These are phyloP conservation scores for Nanorana parkeri DNA, from an alignment of 2,113 vertebrate species.

Conservation along the genomic window DNA sequence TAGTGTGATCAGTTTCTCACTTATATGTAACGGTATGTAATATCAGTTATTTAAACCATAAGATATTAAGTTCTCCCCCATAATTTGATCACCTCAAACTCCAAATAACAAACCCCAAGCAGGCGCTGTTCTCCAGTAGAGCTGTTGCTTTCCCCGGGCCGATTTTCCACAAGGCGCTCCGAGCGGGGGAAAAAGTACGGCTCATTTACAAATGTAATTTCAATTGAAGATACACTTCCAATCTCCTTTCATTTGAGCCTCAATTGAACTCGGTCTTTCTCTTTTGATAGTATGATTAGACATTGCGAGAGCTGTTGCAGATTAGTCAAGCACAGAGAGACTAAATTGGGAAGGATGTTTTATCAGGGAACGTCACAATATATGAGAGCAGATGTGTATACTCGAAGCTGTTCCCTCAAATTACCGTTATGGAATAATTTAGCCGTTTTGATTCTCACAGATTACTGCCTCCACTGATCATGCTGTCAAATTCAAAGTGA, in stretches of 20 bases:
- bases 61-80: no score
- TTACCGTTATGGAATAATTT: conserved; percentile 90
- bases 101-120: no score
- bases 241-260: conserved; percentile 85
- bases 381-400: conserved; percentile 86
- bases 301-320: conserved; percentile 82
- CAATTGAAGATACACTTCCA: conserved; percentile 85
- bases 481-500: conserved; percentile 87
- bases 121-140: conserved; percentile 60
- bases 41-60: no score
- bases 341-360: conserved; percentile 96
- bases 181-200: conserved; percentile 80
- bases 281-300: conserved; percentile 92
- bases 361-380: conserved; percentile 88
- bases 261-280: conserved; percentile 77
- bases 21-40: no score
- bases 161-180: conserved; percentile 75
- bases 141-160: conserved; percentile 70
- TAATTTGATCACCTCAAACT: no score
- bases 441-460: conserved; percentile 85
- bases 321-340: conserved; percentile 89
- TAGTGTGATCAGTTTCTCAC: no score
- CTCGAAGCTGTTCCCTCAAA: conserved; percentile 87
- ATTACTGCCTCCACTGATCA: conserved; percentile 89
- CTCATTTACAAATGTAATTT: conserved; percentile 93